Conservation (phyloP, 2,888 invertebrate genomes). For the Drosophila antonietae region DNA sequence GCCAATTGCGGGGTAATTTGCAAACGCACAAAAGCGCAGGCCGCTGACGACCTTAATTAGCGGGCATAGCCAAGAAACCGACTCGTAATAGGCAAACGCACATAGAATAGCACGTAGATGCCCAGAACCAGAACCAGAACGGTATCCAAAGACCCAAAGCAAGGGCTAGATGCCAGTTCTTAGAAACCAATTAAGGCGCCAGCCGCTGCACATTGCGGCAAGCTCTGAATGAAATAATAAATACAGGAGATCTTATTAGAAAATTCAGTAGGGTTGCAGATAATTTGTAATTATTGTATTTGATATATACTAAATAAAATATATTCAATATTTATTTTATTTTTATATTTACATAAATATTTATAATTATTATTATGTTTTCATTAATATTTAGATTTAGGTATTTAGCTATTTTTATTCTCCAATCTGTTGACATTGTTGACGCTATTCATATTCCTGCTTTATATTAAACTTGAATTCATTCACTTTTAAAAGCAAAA, state of each 20-base stretch:
- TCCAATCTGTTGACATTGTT: too few relatives aligned
- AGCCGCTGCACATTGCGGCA: slow-evolving; percentile 53
- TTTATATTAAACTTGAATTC: not conserved
- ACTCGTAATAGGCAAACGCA: slow-evolving; percentile 61
- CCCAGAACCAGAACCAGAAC: slow-evolving; percentile 41
- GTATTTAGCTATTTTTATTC: too few relatives aligned
- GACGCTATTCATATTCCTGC: not conserved
- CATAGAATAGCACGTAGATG: slow-evolving; percentile 44
- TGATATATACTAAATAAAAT: too few relatives aligned
- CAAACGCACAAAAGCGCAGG: slow-evolving; percentile 72
- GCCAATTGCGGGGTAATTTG: slow-evolving; percentile 76
- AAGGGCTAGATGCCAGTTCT: slow-evolving; percentile 69
- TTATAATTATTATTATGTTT: too few relatives aligned
- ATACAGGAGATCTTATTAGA: not conserved
- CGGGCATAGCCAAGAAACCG: slow-evolving; percentile 55
- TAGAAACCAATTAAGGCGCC: slow-evolving; percentile 77
- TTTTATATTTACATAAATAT: too few relatives aligned
- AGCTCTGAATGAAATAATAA: not conserved
- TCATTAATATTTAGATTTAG: too few relatives aligned
- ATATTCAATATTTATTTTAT: too few relatives aligned
- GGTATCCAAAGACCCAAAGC: slow-evolving; percentile 35
- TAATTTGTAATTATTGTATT: too few relatives aligned
- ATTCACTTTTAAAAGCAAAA: not conserved
- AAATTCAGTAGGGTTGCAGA: not conserved
- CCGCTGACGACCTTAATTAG: slow-evolving; percentile 81